These are phyloP conservation scores for Haemorhous mexicanus DNA, from an alignment of 2,113 vertebrate genomes.

Conservation along the genomic window DNA sequence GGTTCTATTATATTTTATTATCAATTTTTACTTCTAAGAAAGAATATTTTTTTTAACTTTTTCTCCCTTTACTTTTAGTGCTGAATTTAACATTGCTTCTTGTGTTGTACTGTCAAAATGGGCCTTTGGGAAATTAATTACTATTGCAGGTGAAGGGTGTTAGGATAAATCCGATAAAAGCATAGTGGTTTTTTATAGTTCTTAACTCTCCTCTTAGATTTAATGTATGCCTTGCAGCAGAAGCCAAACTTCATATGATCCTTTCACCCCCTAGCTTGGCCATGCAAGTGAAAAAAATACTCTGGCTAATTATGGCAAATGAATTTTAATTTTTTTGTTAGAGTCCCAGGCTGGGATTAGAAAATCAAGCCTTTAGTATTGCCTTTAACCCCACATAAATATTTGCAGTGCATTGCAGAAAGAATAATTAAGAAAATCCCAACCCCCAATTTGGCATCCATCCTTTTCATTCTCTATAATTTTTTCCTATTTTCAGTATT, in stretches of 20 bases:
- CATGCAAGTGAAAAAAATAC: not conserved
- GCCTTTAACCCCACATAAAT: not conserved
- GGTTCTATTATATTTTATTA: conserved; percentile 26
- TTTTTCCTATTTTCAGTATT: not conserved
- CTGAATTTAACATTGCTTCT: not conserved
- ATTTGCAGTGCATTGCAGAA: not conserved
- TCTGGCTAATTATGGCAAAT: conserved; percentile 36
- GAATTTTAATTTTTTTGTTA: conserved; percentile 45
- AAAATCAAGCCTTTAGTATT: not conserved
- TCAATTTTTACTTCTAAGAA: not conserved
- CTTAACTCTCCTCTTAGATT: conserved; percentile 17
- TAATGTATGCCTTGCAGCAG: conserved; percentile 31
- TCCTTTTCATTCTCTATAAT: not conserved
- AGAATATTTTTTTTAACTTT: conserved; percentile 1
- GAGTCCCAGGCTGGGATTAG: not conserved
- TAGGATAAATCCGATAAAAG: conserved; percentile 27
- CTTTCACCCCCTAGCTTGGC: not conserved
- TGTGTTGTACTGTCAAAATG: conserved; percentile 35
- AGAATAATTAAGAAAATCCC: not conserved
- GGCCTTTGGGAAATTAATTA: conserved; percentile 65
- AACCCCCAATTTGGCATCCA: not conserved
- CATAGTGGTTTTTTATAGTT: not conserved
- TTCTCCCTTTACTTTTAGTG: conserved; percentile 2
- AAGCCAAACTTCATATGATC: not conserved
- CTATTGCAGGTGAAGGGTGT: conserved; percentile 7